Evolutionary conservation across 2,888 invertebrate species (phyloP), one percentile per base, ranked within the genome.

Genomic region (Ormia ochracea): DNA sequence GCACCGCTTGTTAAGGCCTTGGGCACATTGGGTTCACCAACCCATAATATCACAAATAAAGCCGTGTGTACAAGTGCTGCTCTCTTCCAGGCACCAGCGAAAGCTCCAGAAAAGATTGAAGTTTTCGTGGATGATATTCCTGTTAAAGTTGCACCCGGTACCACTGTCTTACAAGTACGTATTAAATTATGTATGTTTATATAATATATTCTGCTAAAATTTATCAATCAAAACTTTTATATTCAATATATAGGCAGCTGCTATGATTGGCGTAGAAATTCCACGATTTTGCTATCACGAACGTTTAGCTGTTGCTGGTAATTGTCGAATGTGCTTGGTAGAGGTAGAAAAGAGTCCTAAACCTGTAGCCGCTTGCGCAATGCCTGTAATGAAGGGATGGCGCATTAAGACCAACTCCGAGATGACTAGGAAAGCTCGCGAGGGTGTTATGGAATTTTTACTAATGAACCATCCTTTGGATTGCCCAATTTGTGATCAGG

Each of bases 371-470:
- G 98, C 99, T 0, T 99, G 99, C 90, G 99, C 99, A 12, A 99
- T 99, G 99, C 99, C 99, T 0, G 99, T 99, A 0, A 98, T 99
- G 98, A 99, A 99, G 90, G 99, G 99, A n/a, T 97, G 97, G 99
- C 93, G 96, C 83, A 94, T 99, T 19, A 99, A 99, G 90, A 99
- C 99, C 19, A 96, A 99, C 89, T 99, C 99, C 0, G 97, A 97
- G 84, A 92, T 98, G 91, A 97, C 97, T 0, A 92, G 93, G 81
- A 93, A 94, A 88, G 93, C 93, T 1, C 91, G 93, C 10, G 93
- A 93, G 84, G 96, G 99, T 84, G 99, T 99, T 0, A 99, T 99
- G 99, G 99, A 99, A 90, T 99, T 99, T 89, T 91, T 99, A 52
- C 91, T 99, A 28, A 96, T 99, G 79, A 99, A 99, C 88, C 99